These are phyloP conservation scores for Zophobas morio DNA, from an alignment of 1,140 invertebrate genomes.

Conservation along the genomic window DNA sequence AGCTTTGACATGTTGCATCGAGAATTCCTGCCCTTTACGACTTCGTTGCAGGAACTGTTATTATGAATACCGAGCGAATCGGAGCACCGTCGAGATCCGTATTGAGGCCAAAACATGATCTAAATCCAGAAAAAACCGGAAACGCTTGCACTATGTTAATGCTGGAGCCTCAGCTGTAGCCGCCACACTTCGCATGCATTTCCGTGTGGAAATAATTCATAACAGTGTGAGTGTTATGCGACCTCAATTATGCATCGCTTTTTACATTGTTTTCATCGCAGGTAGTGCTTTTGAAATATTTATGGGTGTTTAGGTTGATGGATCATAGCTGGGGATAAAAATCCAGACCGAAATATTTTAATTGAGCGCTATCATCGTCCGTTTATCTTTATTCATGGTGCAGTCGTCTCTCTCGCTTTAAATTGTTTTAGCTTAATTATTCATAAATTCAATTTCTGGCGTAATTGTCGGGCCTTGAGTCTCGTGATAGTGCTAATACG, in stretches of 20 bases:
- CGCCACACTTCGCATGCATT: too few relatives aligned
- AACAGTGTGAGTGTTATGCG: not conserved
- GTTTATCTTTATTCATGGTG: conserved; percentile 9
- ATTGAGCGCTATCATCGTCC: not conserved
- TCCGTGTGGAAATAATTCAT: not conserved
- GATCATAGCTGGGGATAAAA: too few relatives aligned
- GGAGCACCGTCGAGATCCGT: too few relatives aligned
- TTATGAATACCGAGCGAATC: too few relatives aligned
- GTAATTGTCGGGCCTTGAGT: not conserved
- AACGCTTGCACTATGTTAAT: too few relatives aligned
- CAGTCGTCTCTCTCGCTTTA: conserved; percentile 1
- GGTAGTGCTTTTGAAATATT: too few relatives aligned
- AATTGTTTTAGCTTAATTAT: conserved; percentile 6
- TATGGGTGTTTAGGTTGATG: too few relatives aligned
- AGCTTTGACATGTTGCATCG: conserved; percentile 15
- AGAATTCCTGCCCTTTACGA: not conserved
- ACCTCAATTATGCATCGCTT: not conserved
- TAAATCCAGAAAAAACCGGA: too few relatives aligned
- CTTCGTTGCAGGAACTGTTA: not conserved
- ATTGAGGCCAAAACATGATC: too few relatives aligned
- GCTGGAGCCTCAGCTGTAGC: too few relatives aligned
- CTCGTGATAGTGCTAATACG: conserved; percentile 22
- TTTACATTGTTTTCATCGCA: conserved; percentile 1
- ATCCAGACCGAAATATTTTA: not conserved
- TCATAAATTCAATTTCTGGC: conserved; percentile 4